Evolutionary conservation across 2,113 vertebrate species (phyloP), one percentile per base, ranked within the genome.

Genomic region (Penelope pileata): DNA sequence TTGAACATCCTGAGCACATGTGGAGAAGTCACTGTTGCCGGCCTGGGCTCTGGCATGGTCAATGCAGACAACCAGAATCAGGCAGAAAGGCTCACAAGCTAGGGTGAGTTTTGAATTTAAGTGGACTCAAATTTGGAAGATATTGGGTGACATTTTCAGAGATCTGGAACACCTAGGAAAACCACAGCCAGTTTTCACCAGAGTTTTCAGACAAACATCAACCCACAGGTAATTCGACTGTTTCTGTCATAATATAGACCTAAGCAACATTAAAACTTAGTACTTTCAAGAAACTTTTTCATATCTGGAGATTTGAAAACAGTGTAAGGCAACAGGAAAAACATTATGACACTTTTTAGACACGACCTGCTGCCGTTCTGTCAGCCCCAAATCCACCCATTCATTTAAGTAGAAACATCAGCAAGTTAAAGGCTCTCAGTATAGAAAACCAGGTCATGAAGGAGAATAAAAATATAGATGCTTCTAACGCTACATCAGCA

Each of bases 351-450:
- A 5, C 40, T 58, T 77, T 23, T 34, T 0, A 86, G 76, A 68
- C 10, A 18, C 69, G 67, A 59, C 27, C 51, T 48, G 36, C 64
- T 64, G 76, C 69, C 0, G 0, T 23, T 67, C 74, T 16, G 1
- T 38, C 43, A 53, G 51, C 38, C 34, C 59, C 54, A 80, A 85
- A 83, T 15, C 38, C n/a, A 78, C 34, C 30, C 32, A 10, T 69
- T 48, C 54, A 74, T 24, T 22, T 21, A 15, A 24, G 38, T 34
- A 69, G 81, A 80, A 80, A 66, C 19, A 76, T 18, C 59, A 87
- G 42, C 27, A 51, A 30, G 13, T 69, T 30, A 34, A 63, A 88
- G 64, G 47, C 43, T 90, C 36, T 38, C 72, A 29, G 29, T n/a
- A 38, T 6, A 64, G 51, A 77, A 96, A 95, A 72, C 3, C 40